Base-by-base conservation (phyloP, 2,888 invertebrate species). In the Leptodirus hochenwartii region DNA sequence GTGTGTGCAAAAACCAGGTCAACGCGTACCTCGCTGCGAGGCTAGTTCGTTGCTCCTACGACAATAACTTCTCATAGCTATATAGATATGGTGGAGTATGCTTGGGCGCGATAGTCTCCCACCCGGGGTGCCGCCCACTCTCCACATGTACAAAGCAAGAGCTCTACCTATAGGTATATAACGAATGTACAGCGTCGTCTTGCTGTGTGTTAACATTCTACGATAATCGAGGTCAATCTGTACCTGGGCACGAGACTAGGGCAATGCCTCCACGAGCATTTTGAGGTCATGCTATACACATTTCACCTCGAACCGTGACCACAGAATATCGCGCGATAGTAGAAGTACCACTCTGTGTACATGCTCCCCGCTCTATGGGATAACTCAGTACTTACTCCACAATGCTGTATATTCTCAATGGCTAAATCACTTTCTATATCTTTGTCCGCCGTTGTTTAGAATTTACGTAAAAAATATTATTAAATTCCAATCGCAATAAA, bases 241-340 rank as follows among this genome's bases (percentile, higher is more conserved):
- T 25, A 27, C 38, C 38, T 33, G 26, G 22, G 10, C 22, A 23
- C 11, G 33, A 55, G 54, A 46, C 41, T 49, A 54, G 56, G 51
- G 44, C 53, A 50, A 51, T 55, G 55, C 47, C 54, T 54, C 43
- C 40, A 42, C 39, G 43, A 39, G 45, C 46, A n/a, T 54, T 54
- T 55, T 57, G 55, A 57, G 57, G 56, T 55, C 55, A 53, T 42
- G 44, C 38, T 37, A 43, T 17, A 30, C 14, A 27, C 37, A 25
- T 37, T 34, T 35, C 36, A 34, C 36, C 33, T 32, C 37, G 33
- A 25, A 15, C 10, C 15, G 27, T 15, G 24, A 29, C 27, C 24
- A 25, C 26, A 24, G 30, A 29, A 37, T 41, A 40, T 37, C 38
- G 34, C 37, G 38, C 38, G 34, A 33, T 41, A 39, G 36, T 39